A percentile compares a stretch with the other conserved stretches of the same genome.
Conservation (phyloP, 2,888 invertebrate species). For the Lasioglossum calceatum region DNA sequence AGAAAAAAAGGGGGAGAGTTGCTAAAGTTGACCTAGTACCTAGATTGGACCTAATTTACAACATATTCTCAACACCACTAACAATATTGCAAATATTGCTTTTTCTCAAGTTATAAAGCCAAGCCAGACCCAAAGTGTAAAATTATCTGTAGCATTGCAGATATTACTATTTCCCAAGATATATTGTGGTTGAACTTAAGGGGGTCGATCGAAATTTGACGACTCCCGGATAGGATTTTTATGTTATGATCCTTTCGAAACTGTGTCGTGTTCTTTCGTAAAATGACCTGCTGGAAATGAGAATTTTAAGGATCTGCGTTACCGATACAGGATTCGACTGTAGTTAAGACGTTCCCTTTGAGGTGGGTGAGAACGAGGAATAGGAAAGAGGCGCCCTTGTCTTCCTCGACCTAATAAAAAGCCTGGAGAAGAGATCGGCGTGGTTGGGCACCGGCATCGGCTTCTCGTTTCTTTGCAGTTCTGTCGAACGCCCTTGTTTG, state of each 20-base stretch:
- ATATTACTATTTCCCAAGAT: no score
- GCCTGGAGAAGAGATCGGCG: slow-evolving; percentile 30
- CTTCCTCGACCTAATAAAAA: slow-evolving; percentile 52
- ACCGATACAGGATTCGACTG: slow-evolving; percentile 30
- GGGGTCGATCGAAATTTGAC: neutral
- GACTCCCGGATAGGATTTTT: neutral
- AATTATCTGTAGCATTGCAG: neutral
- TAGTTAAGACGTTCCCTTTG: slow-evolving; percentile 43
- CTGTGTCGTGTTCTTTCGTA: neutral
- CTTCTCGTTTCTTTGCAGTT: slow-evolving; percentile 43
- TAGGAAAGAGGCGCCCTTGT: slow-evolving; percentile 25
- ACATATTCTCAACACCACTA: neutral
- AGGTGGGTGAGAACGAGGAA: slow-evolving; percentile 23
- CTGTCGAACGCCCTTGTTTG: slow-evolving; percentile 41
- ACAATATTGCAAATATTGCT: neutral
- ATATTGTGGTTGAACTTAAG: neutral
- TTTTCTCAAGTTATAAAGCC: neutral
- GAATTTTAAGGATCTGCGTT: neutral
- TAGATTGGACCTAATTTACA: neutral
- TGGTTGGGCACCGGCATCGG: slow-evolving; percentile 14
- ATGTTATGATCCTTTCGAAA: neutral
- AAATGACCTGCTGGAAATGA: neutral
- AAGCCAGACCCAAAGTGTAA: neutral
- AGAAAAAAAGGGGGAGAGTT: neutral
- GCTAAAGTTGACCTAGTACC: neutral